A percentile compares a stretch with the other conserved stretches of the same genome.
These are phyloP conservation scores for Myotis myotis DNA, from an alignment of 2,797 vertebrate genomes.

Conservation along the genomic window DNA sequence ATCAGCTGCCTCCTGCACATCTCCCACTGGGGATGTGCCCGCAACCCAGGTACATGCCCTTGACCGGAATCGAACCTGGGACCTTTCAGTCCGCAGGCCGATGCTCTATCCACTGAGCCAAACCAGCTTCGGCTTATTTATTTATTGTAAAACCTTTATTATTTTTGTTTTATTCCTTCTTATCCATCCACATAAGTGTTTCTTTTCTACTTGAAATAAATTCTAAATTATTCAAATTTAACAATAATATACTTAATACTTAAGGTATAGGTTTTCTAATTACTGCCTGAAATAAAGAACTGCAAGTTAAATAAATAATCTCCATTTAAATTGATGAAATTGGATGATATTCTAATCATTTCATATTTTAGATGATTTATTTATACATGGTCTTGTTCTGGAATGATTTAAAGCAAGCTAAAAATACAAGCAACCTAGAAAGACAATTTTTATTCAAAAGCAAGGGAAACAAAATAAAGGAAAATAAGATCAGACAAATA, in stretches of 20 bases:
- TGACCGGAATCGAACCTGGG: too few relatives aligned
- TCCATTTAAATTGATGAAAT: background rate
- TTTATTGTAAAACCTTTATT: background rate
- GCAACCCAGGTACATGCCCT: too few relatives aligned
- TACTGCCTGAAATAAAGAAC: background rate
- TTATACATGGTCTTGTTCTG: background rate
- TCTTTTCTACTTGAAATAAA: background rate
- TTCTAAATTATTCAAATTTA: conserved; percentile 1
- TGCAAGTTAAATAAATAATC: conserved; percentile 14
- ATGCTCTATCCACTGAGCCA: too few relatives aligned
- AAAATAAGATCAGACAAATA: conserved; percentile 13
- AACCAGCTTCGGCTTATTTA: too few relatives aligned
- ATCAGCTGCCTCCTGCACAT: too few relatives aligned
- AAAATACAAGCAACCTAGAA: background rate
- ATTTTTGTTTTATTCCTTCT: background rate
- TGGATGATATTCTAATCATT: background rate
- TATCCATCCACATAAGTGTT: background rate
- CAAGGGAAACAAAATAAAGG: background rate
- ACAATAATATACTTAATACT: background rate
- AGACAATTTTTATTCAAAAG: conserved; percentile 12
- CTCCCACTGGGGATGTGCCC: too few relatives aligned
- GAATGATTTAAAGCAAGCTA: background rate
- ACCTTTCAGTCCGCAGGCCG: too few relatives aligned
- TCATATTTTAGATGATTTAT: conserved; percentile 24
- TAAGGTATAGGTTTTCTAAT: background rate